Evolutionary conservation across 2,797 vertebrate genomes (phyloP).

Genomic region (Notamacropus eugenii): DNA sequence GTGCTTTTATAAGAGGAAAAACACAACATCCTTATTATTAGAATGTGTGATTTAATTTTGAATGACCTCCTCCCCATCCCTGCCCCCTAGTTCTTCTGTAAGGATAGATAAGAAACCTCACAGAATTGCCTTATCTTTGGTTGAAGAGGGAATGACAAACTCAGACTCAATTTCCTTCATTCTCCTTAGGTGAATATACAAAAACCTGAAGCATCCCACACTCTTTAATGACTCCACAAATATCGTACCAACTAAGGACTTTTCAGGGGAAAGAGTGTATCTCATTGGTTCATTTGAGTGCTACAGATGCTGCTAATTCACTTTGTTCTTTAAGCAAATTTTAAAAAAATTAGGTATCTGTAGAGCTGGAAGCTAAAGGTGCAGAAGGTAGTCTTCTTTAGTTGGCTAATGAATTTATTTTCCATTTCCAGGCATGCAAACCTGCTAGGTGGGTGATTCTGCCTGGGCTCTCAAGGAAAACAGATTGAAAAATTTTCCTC

Average conservation of each 20-base stretch:
- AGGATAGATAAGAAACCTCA: neutral
- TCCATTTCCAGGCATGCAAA: neutral
- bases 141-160: neutral
- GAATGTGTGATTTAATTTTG: neutral
- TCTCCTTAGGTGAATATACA: neutral
- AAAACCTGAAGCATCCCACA: neutral
- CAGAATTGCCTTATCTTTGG: neutral
- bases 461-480: neutral
- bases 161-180: neutral
- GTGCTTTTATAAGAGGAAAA: neutral
- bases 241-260: neutral
- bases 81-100: neutral
- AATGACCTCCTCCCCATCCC: neutral
- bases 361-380: neutral
- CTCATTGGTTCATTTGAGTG: neutral
- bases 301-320: neutral
- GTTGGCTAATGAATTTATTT: neutral
- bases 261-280: neutral
- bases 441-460: neutral
- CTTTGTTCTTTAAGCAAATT: neutral
- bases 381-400: neutral
- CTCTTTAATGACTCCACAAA: neutral
- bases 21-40: neutral
- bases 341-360: neutral
- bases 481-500: neutral